Evolutionary conservation across 2,888 invertebrate genomes (phyloP), one percentile per base, ranked within the genome.

Genomic region (Sepioteuthis lessoniana): DNA sequence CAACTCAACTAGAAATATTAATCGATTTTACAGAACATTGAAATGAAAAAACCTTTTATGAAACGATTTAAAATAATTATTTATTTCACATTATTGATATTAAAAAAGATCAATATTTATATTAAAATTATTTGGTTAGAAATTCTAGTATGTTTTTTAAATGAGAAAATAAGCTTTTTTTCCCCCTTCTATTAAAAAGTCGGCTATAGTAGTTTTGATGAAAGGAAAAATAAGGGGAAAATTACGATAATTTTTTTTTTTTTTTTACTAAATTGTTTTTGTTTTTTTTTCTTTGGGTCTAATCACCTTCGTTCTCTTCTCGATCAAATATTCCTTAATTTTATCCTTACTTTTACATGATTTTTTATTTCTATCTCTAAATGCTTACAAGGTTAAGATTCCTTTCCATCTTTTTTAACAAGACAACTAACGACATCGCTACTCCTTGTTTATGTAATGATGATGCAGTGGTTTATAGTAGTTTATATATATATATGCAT

Each of bases 381-480:
- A 25, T 21, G 7, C 25, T 16, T 16, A 47, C 28, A n/a, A 35
- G 76, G n/a, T 76, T 76, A 76, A 35, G 16, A 25, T 76, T 76
- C 13, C n/a, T 76, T 76, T 76, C 16, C 16, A 13, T n/a, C n/a
- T 25, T 55, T 55, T 25, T 55, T 25, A 55, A 55, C 55, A n/a
- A n/a, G 10, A n/a, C 16, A 21, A 76, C 76, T 76, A n/a, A n/a
- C 76, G n/a, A 76, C 76, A 7, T 42, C 42, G 76, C 31, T 0
- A 55, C 55, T n/a, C n/a, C 76, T 76, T 76, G 76, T 76, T 76
- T 76, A 76, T 76, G 76, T 76, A 76, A 76, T 76, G n/a, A 55
- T 55, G 76, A n/a, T 76, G n/a, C 76, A 76, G n/a, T n/a, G n/a
- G 16, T 76, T n/a, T 76, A 25, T 31, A 28, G 10, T 10, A 76